Percentiles rank a stretch among this genome's conserved stretches.
Evolutionary conservation across 2,113 vertebrate genomes (phyloP).

Genomic region (Trematocara unimaculatum): DNA sequence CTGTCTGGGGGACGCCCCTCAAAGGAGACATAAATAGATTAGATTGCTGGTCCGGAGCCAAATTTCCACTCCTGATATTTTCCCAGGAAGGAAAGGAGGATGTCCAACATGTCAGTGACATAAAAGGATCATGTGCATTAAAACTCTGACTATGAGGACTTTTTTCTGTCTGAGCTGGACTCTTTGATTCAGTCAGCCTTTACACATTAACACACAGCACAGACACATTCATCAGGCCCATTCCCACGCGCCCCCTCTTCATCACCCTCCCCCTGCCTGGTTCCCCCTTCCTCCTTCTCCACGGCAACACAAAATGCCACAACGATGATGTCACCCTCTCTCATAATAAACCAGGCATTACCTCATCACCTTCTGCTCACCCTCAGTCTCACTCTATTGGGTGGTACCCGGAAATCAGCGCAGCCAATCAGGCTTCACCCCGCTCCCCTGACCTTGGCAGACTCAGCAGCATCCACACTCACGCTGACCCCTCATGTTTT

Average conservation of each 20-base stretch:
- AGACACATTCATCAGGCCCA: neutral
- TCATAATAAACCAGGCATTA: constrained; percentile 30
- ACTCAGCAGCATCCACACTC: constrained; percentile 14
- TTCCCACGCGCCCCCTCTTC: constrained; percentile 2
- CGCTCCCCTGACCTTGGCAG: neutral
- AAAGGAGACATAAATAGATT: constrained; percentile 29
- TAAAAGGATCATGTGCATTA: neutral
- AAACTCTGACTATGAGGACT: neutral
- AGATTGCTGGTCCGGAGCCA: constrained; percentile 9
- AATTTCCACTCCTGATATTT: neutral
- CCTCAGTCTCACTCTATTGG: constrained; percentile 1
- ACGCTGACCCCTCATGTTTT: constrained; percentile 7
- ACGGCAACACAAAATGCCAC: constrained; percentile 56
- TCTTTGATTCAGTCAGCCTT: neutral
- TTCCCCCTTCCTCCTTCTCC: neutral
- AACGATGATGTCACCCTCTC: constrained; percentile 56
- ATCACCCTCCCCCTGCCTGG: neutral
- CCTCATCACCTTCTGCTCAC: constrained; percentile 57
- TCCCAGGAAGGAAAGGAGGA: neutral
- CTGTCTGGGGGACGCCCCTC: constrained; percentile 20
- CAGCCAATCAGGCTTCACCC: constrained; percentile 38
- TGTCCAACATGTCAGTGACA: neutral
- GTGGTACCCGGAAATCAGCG: constrained; percentile 16
- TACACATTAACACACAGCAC: neutral
- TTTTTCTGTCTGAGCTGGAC: neutral